Evolutionary conservation across 2,797 vertebrate species (phyloP).

Genomic region (Arctocebus calabarensis): DNA sequence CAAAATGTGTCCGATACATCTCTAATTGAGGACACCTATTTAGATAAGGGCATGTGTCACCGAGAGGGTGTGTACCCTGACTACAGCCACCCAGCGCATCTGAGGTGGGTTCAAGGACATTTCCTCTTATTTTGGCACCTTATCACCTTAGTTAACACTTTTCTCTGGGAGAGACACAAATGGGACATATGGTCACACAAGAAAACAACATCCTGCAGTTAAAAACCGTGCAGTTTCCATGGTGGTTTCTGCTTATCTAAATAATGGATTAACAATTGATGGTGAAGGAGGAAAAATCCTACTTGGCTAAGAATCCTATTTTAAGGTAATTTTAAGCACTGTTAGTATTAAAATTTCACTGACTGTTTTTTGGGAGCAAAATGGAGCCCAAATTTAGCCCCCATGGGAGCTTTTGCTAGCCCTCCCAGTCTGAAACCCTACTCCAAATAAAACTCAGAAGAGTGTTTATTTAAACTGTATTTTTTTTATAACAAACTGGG

Average conservation of each 20-base stretch:
- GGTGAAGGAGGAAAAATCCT: neutral
- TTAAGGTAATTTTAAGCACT: conserved; percentile 1
- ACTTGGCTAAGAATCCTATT: neutral
- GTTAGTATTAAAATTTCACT: conserved; percentile 33
- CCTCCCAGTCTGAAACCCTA: neutral
- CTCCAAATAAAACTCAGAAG: neutral
- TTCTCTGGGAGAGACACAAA: neutral
- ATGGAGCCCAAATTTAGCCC: neutral
- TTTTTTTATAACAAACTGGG: conserved; percentile 44
- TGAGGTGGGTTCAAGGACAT: neutral
- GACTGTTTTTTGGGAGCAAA: neutral
- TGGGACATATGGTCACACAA: neutral
- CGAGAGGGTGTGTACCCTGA: neutral
- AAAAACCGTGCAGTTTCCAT: neutral
- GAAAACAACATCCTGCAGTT: neutral
- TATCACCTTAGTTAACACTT: neutral
- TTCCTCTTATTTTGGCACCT: neutral
- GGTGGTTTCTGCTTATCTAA: neutral
- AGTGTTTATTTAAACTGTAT: conserved; percentile 62
- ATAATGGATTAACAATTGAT: neutral
- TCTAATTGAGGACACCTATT: fast-evolving
- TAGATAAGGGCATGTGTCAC: neutral
- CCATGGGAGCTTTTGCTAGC: neutral
- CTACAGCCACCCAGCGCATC: neutral
- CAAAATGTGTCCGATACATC: neutral